Conservation (phyloP, 2,888 invertebrate species). For the Erebia aethiops region DNA sequence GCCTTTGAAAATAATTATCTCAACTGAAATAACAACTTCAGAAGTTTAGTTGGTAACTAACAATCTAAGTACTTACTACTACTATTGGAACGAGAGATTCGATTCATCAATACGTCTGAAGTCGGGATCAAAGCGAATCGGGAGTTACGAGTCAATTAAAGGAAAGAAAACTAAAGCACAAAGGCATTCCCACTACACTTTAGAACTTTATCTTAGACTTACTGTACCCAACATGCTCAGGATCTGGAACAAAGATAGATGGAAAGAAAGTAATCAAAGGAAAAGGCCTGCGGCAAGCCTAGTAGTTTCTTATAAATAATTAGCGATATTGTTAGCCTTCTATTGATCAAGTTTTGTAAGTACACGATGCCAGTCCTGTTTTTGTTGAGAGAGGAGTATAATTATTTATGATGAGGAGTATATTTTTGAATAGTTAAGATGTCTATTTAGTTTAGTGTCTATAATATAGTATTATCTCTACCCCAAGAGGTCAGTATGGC, state of each 20-base stretch:
- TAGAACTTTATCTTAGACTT: neutral
- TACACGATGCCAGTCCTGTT: neutral
- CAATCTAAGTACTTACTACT: neutral
- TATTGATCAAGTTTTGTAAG: neutral
- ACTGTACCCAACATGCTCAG: neutral
- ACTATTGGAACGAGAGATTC: neutral
- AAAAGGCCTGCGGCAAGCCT: neutral
- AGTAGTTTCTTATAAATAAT: neutral
- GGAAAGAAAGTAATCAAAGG: neutral
- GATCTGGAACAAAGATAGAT: neutral
- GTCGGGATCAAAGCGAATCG: neutral
- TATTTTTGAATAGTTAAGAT: too few relatives aligned
- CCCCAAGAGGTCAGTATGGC: too few relatives aligned
- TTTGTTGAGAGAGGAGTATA: neutral
- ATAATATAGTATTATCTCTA: too few relatives aligned
- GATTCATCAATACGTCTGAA: constrained; percentile 11
- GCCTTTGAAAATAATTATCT: neutral
- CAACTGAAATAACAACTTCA: neutral
- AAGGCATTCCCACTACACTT: constrained; percentile 11
- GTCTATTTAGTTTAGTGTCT: too few relatives aligned
- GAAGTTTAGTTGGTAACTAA: neutral
- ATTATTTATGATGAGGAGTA: too few relatives aligned
- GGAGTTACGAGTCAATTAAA: constrained; percentile 13
- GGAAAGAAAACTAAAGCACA: constrained; percentile 12
- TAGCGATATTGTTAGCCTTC: neutral